Percentiles rank a stretch among this genome's conserved stretches.
Evolutionary conservation across 64 coral and sea anemone species (phyloP).

Genomic region (Acropora tenuis): DNA sequence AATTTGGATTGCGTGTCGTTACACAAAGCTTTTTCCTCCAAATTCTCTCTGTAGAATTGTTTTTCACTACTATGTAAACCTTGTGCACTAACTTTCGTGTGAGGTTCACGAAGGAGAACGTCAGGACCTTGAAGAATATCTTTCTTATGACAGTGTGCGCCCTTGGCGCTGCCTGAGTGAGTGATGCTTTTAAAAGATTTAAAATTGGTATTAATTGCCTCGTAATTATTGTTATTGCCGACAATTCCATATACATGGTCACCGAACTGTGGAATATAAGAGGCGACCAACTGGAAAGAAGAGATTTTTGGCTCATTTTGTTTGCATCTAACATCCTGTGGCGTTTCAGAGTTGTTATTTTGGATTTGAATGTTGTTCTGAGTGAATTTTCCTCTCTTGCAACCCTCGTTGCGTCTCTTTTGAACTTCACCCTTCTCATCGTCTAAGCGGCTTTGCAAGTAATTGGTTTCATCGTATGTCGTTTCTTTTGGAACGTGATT

Average conservation of each 20-base stretch:
- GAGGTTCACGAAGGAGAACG: not conserved
- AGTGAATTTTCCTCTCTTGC: not conserved
- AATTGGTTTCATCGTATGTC: not conserved
- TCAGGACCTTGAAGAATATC: not conserved
- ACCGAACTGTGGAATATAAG: constrained; percentile 31
- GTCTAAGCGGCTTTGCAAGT: not conserved
- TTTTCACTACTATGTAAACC: not conserved
- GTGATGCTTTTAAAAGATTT: not conserved
- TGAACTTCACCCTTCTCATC: not conserved
- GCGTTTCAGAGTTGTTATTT: constrained; percentile 18
- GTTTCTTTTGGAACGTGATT: not conserved
- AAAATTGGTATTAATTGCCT: constrained; percentile 8
- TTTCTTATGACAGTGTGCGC: not conserved
- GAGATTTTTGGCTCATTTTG: constrained; percentile 1
- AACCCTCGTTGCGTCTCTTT: not conserved
- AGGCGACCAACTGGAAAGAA: not conserved
- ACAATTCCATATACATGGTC: constrained; percentile 26
- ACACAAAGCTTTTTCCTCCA: not conserved
- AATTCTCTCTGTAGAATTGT: not conserved
- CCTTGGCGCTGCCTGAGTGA: not conserved
- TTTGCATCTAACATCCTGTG: not conserved
- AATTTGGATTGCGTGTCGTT: not conserved
- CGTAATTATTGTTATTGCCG: constrained; percentile 24
- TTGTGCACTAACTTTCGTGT: not conserved
- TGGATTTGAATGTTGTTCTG: not conserved